These are phyloP conservation scores for Aldabrachelys gigantea DNA, from an alignment of 2,113 vertebrate species.

Conservation along the genomic window DNA sequence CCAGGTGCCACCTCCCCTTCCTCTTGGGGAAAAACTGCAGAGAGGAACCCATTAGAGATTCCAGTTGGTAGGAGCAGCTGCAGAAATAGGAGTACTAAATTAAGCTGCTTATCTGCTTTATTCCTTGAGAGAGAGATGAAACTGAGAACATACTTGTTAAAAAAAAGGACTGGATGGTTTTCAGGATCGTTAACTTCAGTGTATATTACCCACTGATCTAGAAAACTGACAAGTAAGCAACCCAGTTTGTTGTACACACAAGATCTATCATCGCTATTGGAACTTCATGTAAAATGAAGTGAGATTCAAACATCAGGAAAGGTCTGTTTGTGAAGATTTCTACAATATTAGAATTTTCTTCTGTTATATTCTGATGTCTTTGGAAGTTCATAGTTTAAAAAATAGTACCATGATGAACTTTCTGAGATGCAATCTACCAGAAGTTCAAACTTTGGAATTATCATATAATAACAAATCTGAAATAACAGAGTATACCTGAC, in stretches of 20 bases:
- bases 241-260: not conserved
- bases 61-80: not conserved
- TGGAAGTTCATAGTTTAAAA: not conserved
- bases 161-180: not conserved
- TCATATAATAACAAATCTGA: not conserved
- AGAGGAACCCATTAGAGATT: not conserved
- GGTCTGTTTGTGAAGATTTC: not conserved
- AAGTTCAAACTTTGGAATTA: not conserved
- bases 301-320: not conserved
- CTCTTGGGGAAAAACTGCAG: too few species aligned
- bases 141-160: not conserved
- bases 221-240: not conserved
- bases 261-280: not conserved
- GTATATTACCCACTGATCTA: not conserved
- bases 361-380: not conserved
- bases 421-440: not conserved
- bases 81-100: not conserved
- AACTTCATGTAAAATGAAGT: not conserved
- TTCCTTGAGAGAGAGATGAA: not conserved
- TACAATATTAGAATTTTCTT: not conserved
- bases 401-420: not conserved
- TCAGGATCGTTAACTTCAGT: not conserved
- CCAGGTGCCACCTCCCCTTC: too few species aligned
- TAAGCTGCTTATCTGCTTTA: not conserved
- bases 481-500: conserved; percentile 18